These are phyloP conservation scores for Macrophya annulata DNA, from an alignment of 2,888 invertebrate genomes.

Conservation along the genomic window DNA sequence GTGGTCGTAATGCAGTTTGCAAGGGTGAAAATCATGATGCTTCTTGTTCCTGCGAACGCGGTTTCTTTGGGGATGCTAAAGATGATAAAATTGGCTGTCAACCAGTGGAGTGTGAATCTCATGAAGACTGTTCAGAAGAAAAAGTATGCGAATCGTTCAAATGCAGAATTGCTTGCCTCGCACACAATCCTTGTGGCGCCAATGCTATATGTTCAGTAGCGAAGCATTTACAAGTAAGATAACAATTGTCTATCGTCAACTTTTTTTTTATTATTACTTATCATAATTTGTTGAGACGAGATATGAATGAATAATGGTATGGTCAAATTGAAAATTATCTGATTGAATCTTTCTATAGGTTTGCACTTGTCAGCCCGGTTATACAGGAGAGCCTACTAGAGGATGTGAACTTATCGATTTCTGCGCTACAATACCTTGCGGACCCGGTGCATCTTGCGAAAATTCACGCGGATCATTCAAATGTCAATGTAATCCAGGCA, in stretches of 20 bases:
- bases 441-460: constrained; percentile 89
- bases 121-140: constrained; percentile 89
- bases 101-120: constrained; percentile 88
- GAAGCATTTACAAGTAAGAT: constrained; percentile 86
- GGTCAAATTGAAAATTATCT: neutral
- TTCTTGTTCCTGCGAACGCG: constrained; percentile 89
- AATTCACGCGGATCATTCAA: constrained; percentile 90
- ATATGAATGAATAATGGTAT: neutral
- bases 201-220: constrained; percentile 94
- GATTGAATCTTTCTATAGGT: constrained; percentile 70
- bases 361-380: constrained; percentile 94
- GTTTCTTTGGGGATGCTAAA: constrained; percentile 87
- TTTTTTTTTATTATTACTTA: neutral
- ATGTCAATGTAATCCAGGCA: constrained; percentile 89
- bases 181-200: constrained; percentile 91
- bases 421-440: constrained; percentile 90
- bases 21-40: constrained; percentile 87
- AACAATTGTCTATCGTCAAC: neutral
- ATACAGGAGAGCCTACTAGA: constrained; percentile 88
- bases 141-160: constrained; percentile 91
- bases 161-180: constrained; percentile 93
- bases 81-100: constrained; percentile 91
- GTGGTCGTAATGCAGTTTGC: constrained; percentile 93
- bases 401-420: constrained; percentile 90
- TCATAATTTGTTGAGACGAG: neutral